Conservation (phyloP, 2,888 invertebrate species). For the Cosmorhoe ocellata region DNA sequence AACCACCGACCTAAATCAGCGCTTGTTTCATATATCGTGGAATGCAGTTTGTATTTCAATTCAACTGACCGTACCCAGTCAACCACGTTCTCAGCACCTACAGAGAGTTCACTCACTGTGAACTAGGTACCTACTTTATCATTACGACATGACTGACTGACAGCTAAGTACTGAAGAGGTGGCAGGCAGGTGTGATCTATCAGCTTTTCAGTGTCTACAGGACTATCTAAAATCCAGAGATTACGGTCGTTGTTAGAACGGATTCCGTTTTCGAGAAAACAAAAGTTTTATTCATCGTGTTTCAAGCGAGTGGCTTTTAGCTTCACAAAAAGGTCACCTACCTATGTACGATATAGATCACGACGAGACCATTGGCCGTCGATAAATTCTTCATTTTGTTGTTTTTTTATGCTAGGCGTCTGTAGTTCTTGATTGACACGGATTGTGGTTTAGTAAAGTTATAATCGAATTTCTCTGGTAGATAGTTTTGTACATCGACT, state of each 20-base stretch:
- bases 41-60: conserved; percentile 30
- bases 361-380: conserved; percentile 22
- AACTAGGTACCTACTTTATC: conserved; percentile 1
- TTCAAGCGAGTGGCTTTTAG: not conserved
- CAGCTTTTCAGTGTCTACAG: too few species aligned
- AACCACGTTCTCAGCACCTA: conserved; percentile 13
- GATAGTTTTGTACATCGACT: too few species aligned
- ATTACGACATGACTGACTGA: too few species aligned
- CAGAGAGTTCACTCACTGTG: conserved; percentile 8
- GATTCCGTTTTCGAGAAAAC: not conserved
- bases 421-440: too few species aligned
- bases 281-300: not conserved
- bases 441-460: too few species aligned
- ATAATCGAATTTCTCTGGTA: too few species aligned
- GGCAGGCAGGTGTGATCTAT: too few species aligned
- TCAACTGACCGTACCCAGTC: conserved; percentile 9
- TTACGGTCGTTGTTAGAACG: too few species aligned
- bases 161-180: too few species aligned
- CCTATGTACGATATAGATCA: conserved; percentile 19
- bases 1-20: conserved; percentile 27
- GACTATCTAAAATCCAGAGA: too few species aligned
- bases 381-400: conserved; percentile 22
- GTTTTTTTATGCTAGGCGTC: not conserved
- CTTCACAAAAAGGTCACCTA: conserved; percentile 10
- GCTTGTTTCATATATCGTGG: conserved; percentile 21